Base-by-base conservation (phyloP, 2,113 vertebrate species). In the Sciurus niger region DNA sequence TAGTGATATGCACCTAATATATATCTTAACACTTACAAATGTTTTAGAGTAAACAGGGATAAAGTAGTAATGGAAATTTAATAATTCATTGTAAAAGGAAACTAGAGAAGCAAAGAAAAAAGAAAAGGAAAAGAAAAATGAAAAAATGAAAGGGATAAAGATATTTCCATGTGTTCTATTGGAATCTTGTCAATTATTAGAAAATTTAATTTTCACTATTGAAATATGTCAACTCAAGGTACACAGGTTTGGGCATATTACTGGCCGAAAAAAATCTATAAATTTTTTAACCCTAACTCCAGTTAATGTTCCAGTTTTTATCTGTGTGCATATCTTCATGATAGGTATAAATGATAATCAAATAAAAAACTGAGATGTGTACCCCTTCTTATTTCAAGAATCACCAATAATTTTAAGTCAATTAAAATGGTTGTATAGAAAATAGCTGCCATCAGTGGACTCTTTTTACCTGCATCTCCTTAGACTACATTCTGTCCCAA, bases 41-140 rank as follows among this genome's bases (percentile, higher is more conserved):
- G 12, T 51, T 80, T 80, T n/a, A 55, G 8, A 85, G 77, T 53
- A 55, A 63, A 6, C 17, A 68, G 8, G 1, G 53, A 46, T 20
- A 77, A 58, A 77, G 6, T 67, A 84, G 28, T n/a, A n/a, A 6
- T 53, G 58, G 37, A 85, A 84, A 74, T 76, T 60, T 65, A 83
- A 51, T 9, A 79, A 32, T 22, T 84, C 16, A 65, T 78, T 70
- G 16, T 65, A 37, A 72, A 74, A 53, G n/a, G n/a, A 17, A 88
- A 94, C 18, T 58, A 58, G 40, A 94, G 37, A 95, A 80, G 5
- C 9, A 93, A 60, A 53, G 18, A 74, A 93, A 83, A 2, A 78
- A 65, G 17, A 6, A 32, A 51, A 79, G 25, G 51, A 74, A 68
- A 30, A 6, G 34, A 68, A 48, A 78, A 55, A 80, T 43, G 65